These are phyloP conservation scores for Laticauda laticaudata DNA, from an alignment of 2,113 vertebrate species.

Conservation along the genomic window DNA sequence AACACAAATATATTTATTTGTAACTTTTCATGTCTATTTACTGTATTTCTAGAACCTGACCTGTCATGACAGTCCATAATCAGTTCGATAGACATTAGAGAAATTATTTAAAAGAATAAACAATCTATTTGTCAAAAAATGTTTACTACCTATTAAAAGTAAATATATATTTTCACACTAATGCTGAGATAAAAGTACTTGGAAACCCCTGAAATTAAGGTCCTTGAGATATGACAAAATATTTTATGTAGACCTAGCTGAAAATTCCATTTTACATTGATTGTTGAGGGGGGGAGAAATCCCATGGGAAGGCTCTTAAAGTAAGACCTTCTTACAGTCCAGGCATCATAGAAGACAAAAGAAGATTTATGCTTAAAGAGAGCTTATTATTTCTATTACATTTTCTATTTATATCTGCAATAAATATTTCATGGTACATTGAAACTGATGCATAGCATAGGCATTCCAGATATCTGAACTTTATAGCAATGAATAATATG, in stretches of 20 bases:
- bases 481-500: neutral
- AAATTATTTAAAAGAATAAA: neutral
- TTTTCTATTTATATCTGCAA: neutral
- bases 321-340: neutral
- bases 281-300: neutral
- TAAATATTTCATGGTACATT: neutral
- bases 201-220: neutral
- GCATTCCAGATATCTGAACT: neutral
- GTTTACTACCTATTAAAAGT: neutral
- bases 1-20: neutral
- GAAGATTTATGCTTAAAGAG: neutral
- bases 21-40: neutral
- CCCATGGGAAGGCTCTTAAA: neutral
- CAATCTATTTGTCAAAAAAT: neutral
- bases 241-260: neutral
- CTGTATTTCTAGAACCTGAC: neutral
- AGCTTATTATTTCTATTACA: neutral
- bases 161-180: neutral
- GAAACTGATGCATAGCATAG: neutral
- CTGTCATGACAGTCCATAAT: neutral
- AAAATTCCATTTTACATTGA: neutral
- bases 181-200: neutral
- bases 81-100: neutral
- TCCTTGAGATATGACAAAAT: neutral
- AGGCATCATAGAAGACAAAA: neutral